A percentile compares a stretch with the other conserved stretches of the same genome.
phyloP scores from a whole-genome alignment of 2,797 vertebrate genomes.

The Pseudopleuronectes americanus region DNA sequence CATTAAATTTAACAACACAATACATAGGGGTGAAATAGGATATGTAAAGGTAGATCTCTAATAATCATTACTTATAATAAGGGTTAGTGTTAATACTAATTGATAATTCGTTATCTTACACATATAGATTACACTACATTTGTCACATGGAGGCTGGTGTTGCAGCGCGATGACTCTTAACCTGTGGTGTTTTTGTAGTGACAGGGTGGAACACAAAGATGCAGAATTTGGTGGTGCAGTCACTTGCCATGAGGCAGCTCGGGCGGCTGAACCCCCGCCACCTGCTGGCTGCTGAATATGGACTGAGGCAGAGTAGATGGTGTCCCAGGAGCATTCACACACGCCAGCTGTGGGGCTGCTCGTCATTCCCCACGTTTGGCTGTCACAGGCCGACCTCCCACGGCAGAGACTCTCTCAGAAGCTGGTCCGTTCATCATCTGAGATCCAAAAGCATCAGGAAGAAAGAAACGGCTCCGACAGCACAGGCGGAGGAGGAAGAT shows the following conservation, averaged over 20 bases:
- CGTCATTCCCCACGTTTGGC: slow-evolving; percentile 36
- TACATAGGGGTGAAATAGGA: too few species aligned
- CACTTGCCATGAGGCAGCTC: slow-evolving; percentile 79
- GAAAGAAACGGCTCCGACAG: slow-evolving; percentile 72
- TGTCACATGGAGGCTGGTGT: too few species aligned
- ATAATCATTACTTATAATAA: too few species aligned
- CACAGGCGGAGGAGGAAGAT: slow-evolving; percentile 79
- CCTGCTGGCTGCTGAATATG: slow-evolving; percentile 69
- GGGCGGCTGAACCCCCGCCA: slow-evolving; percentile 74
- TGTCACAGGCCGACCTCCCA: slow-evolving; percentile 48
- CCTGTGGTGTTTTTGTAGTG: slow-evolving; percentile 33
- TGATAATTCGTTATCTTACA: too few species aligned
- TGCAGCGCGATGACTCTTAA: background rate
- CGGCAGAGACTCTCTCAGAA: slow-evolving; percentile 55
- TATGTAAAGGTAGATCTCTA: too few species aligned
- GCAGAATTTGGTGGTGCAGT: slow-evolving; percentile 80
- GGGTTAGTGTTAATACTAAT: too few species aligned
- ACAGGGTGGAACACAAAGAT: slow-evolving; percentile 66
- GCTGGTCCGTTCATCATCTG: slow-evolving; percentile 72
- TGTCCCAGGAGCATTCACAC: slow-evolving; percentile 79
- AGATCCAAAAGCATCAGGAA: slow-evolving; percentile 90
- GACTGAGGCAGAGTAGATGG: slow-evolving; percentile 65
- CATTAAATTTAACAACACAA: too few species aligned
- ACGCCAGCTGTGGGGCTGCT: slow-evolving; percentile 78
- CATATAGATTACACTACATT: too few species aligned